These are phyloP conservation scores for Agrochola lota DNA, from an alignment of 2,888 invertebrate genomes.

Conservation along the genomic window DNA sequence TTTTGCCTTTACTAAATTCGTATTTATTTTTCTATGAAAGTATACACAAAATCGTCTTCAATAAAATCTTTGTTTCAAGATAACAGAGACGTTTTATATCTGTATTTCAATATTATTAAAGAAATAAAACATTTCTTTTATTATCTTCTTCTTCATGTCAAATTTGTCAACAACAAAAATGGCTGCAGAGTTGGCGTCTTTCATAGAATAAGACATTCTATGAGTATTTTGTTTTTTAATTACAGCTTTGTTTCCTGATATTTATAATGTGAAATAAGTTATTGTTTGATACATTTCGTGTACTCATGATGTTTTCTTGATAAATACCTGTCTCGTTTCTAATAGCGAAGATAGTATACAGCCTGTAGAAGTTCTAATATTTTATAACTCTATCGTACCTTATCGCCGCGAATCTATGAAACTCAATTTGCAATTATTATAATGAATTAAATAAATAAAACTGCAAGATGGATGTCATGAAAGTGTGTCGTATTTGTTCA, in stretches of 20 bases:
- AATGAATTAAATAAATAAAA: slow-evolving; percentile 40
- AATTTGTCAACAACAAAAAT: slow-evolving; percentile 70
- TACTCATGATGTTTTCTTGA: neutral
- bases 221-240: slow-evolving; percentile 28
- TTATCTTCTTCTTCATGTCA: neutral
- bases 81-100: too few species aligned
- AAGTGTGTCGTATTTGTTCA: slow-evolving; percentile 84
- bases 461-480: slow-evolving; percentile 72
- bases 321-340: slow-evolving; percentile 6
- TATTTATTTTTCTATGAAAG: neutral
- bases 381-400: slow-evolving; percentile 80
- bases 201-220: slow-evolving; percentile 82
- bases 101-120: too few species aligned
- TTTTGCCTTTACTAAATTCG: neutral
- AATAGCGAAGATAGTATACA: slow-evolving; percentile 15
- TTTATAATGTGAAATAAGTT: neutral
- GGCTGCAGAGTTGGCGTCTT: slow-evolving; percentile 78
- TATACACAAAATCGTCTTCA: neutral
- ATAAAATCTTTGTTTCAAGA: too few species aligned
- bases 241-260: neutral
- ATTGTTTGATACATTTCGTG: slow-evolving; percentile 8
- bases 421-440: slow-evolving; percentile 29
- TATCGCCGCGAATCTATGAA: slow-evolving; percentile 57
- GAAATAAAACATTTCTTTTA: slow-evolving; percentile 5
- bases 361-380: slow-evolving; percentile 81